Evolutionary conservation across 1,140 invertebrate species (phyloP).

Genomic region (Theocolax elegans): DNA sequence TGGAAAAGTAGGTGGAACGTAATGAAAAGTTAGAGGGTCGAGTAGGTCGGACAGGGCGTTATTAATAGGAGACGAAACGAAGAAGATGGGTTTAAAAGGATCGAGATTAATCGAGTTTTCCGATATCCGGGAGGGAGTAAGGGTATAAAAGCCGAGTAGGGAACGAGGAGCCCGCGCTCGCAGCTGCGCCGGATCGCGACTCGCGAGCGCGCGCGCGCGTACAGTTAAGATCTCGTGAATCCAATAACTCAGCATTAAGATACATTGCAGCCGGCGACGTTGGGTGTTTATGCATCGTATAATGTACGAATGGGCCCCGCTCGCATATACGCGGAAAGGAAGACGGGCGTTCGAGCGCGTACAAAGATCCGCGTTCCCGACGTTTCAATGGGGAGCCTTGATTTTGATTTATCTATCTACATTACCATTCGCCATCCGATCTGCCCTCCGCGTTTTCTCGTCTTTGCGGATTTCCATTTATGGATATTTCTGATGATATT

Average conservation of each 20-base stretch:
- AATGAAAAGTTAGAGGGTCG: too few species aligned
- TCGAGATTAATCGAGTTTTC: too few species aligned
- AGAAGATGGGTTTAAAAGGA: too few species aligned
- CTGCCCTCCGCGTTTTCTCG: slow-evolving; percentile 40
- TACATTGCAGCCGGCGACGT: slow-evolving; percentile 2
- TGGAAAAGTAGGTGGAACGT: too few species aligned
- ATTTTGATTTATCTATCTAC: slow-evolving; percentile 49
- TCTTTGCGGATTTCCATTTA: slow-evolving; percentile 45
- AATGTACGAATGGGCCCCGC: slow-evolving; percentile 1
- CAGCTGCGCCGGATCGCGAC: too few species aligned
- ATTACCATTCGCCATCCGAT: slow-evolving; percentile 45
- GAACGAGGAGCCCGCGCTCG: too few species aligned
- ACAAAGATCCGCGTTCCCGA: slow-evolving; percentile 29
- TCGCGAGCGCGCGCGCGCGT: not conserved
- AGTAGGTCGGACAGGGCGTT: too few species aligned
- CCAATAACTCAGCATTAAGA: slow-evolving; percentile 37
- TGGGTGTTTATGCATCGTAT: slow-evolving; percentile 8
- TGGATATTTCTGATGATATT: slow-evolving; percentile 40
- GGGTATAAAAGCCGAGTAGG: too few species aligned
- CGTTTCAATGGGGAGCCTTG: slow-evolving; percentile 47
- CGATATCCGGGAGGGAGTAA: too few species aligned
- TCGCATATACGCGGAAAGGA: slow-evolving; percentile 26
- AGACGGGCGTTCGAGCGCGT: slow-evolving; percentile 24
- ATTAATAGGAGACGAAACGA: too few species aligned
- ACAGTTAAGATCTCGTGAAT: slow-evolving; percentile 34